phyloP scores from a whole-genome alignment of 2,113 vertebrate genomes.

The Bettongia penicillata region DNA sequence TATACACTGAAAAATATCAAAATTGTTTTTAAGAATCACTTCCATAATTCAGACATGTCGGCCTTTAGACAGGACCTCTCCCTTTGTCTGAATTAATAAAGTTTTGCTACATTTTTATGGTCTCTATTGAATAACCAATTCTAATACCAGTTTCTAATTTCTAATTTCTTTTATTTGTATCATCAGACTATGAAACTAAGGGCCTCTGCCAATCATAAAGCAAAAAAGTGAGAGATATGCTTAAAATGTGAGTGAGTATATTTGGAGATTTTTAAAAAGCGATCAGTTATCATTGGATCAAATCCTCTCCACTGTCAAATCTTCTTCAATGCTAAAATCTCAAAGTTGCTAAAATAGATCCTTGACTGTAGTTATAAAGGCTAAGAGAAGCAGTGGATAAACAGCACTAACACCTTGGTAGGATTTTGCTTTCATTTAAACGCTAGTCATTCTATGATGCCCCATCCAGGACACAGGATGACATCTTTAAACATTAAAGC shows the following conservation, averaged over 20 bases:
- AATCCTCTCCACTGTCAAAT: conserved; percentile 72
- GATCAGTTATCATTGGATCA: conserved; percentile 76
- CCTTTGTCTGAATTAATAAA: conserved; percentile 34
- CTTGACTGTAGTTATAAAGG: conserved; percentile 57
- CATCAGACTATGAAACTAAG: conserved; percentile 80
- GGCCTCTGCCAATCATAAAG: conserved; percentile 79
- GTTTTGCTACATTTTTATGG: conserved; percentile 63
- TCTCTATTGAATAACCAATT: conserved; percentile 76
- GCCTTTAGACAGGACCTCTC: background rate
- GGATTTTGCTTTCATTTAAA: conserved; percentile 50
- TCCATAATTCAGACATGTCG: background rate
- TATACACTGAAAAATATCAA: background rate
- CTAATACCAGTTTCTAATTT: conserved; percentile 79
- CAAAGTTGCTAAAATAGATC: conserved; percentile 67
- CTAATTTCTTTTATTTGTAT: conserved; percentile 84
- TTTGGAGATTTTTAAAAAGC: conserved; percentile 66
- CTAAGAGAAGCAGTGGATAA: conserved; percentile 52
- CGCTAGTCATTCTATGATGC: background rate
- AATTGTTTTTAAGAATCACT: background rate
- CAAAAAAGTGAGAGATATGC: conserved; percentile 75
- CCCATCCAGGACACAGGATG: background rate
- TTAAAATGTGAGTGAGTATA: conserved; percentile 81
- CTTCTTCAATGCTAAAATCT: conserved; percentile 64
- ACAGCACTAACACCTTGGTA: background rate
- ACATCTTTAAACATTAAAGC: conserved; percentile 16